Evolutionary conservation across 2,113 vertebrate genomes (phyloP).

Genomic region (Rhadina sibilatrix): DNA sequence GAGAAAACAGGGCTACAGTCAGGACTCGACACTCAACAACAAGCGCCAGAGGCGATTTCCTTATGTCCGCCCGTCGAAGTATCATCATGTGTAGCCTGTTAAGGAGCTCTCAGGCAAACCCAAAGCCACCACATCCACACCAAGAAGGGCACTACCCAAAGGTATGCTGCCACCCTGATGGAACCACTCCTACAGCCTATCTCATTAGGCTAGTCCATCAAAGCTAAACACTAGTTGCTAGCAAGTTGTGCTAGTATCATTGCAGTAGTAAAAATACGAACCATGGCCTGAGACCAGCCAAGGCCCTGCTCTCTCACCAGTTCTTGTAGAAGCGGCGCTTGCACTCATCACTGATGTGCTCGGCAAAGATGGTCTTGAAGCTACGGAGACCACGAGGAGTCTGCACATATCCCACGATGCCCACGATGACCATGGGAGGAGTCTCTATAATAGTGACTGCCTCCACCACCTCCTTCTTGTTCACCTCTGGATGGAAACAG

Average conservation of each 20-base stretch:
- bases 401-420: slow-evolving; percentile 89
- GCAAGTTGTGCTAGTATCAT: neutral
- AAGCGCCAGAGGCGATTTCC: slow-evolving; percentile 53
- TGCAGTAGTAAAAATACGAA: neutral
- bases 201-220: neutral
- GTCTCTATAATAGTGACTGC: slow-evolving; percentile 95
- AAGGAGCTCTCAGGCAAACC: neutral
- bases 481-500: slow-evolving; percentile 84
- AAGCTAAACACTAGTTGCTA: neutral
- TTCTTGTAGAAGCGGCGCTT: slow-evolving; percentile 99
- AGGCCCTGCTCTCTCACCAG: slow-evolving; percentile 80
- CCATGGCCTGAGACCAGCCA: fast-evolving
- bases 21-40: slow-evolving; percentile 69
- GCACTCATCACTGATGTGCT: slow-evolving; percentile 97
- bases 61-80: slow-evolving; percentile 64
- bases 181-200: neutral
- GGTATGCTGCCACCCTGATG: fast-evolving
- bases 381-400: slow-evolving; percentile 93
- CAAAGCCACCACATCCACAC: neutral
- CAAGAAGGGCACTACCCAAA: neutral
- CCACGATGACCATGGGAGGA: slow-evolving; percentile 94
- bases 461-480: slow-evolving; percentile 98
- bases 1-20: slow-evolving; percentile 49
- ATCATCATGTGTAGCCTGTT: slow-evolving; percentile 34
- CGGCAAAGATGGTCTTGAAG: slow-evolving; percentile 94